These are phyloP conservation scores for Notothenia rossii DNA, from an alignment of 2,113 vertebrate genomes.

Conservation along the genomic window DNA sequence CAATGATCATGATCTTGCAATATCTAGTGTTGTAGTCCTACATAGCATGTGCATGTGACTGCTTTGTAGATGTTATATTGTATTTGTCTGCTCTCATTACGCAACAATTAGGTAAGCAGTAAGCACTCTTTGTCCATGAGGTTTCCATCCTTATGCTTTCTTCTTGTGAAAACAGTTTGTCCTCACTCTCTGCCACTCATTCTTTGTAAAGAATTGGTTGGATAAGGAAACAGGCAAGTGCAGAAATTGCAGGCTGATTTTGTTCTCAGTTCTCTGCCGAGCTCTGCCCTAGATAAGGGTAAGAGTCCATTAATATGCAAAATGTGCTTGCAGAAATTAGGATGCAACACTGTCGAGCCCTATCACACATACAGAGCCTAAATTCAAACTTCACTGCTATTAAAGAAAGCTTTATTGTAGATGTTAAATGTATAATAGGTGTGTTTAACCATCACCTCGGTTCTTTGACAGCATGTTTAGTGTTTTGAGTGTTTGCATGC, in stretches of 20 bases:
- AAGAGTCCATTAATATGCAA: conserved; percentile 57
- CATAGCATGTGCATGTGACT: neutral
- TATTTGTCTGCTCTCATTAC: too few relatives aligned
- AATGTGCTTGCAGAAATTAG: conserved; percentile 43
- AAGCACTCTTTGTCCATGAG: neutral
- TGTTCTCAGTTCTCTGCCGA: conserved; percentile 37
- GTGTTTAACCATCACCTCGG: neutral
- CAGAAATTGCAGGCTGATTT: conserved; percentile 34
- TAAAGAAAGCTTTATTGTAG: neutral
- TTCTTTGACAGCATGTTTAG: neutral
- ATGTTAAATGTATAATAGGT: neutral
- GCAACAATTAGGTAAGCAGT: too few relatives aligned
- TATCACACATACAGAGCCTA: conserved; percentile 18
- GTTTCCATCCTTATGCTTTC: conserved; percentile 17
- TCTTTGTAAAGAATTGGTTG: conserved; percentile 44
- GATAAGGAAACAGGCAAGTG: conserved; percentile 30
- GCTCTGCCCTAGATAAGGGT: conserved; percentile 56
- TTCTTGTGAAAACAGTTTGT: conserved; percentile 3
- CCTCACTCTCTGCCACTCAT: conserved; percentile 15
- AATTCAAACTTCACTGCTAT: conserved; percentile 8
- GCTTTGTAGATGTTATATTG: too few relatives aligned
- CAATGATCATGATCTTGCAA: too few relatives aligned
- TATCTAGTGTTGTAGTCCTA: neutral
- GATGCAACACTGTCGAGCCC: conserved; percentile 25
- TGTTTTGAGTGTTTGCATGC: neutral